phyloP scores from a whole-genome alignment of 2,888 invertebrate genomes.

The Troides aeacus region DNA sequence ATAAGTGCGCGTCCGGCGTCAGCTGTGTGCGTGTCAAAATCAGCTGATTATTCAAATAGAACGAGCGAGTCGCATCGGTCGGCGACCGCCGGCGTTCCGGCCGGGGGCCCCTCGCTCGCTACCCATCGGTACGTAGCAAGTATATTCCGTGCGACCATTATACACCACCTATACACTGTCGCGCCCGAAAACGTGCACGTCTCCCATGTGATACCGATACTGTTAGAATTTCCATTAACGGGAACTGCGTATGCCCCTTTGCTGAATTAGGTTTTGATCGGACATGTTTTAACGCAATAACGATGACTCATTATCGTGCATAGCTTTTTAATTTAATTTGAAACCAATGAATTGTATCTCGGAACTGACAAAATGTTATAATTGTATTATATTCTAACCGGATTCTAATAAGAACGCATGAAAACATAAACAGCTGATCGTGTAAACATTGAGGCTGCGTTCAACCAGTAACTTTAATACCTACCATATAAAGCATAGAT shows the following conservation, averaged over 20 bases:
- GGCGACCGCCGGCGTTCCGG: conserved; percentile 56
- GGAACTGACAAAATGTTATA: not conserved
- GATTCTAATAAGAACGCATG: conserved; percentile 48
- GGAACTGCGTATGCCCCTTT: not conserved
- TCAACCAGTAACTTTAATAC: conserved; percentile 25
- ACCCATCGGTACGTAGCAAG: conserved; percentile 38
- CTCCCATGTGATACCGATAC: conserved; percentile 13
- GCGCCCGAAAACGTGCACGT: conserved; percentile 28
- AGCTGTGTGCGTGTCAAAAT: conserved; percentile 80
- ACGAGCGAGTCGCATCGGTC: conserved; percentile 67
- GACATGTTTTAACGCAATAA: not conserved
- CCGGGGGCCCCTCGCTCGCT: conserved; percentile 43
- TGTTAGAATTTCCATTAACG: conserved; percentile 1
- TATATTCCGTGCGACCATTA: conserved; percentile 32
- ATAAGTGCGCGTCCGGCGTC: conserved; percentile 71
- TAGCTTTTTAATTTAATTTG: not conserved
- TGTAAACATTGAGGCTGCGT: conserved; percentile 63
- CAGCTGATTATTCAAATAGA: conserved; percentile 81
- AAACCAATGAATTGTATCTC: not conserved
- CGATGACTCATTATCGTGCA: not conserved
- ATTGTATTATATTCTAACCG: conserved; percentile 45
- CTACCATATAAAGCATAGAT: conserved; percentile 26
- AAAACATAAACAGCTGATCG: conserved; percentile 71
- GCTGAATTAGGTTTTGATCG: not conserved
- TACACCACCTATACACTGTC: conserved; percentile 23